Evolutionary conservation across 2,113 vertebrate species (phyloP).

Genomic region (Nothocercus nigrocapillus): DNA sequence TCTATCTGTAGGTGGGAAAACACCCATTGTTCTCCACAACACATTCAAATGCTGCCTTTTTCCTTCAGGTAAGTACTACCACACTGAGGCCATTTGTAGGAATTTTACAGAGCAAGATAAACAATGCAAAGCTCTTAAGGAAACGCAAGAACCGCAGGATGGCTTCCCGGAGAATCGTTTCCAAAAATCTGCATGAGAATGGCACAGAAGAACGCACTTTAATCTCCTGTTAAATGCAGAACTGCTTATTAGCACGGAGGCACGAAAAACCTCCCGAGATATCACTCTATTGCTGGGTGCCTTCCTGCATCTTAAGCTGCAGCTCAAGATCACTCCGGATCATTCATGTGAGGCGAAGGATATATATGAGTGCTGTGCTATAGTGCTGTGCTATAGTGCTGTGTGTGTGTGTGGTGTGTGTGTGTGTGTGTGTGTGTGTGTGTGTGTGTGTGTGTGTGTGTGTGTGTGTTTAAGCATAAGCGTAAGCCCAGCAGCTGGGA

Average conservation of each 20-base stretch:
- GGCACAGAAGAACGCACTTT: neutral
- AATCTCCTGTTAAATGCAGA: neutral
- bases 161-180: neutral
- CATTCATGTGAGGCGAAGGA: slow-evolving; percentile 76
- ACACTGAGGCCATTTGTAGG: slow-evolving; percentile 42
- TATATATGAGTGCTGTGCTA: slow-evolving; percentile 66
- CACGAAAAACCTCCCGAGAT: neutral
- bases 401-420: slow-evolving; percentile 1
- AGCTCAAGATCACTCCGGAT: slow-evolving; percentile 72
- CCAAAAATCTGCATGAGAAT: neutral
- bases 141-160: neutral
- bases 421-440: no score
- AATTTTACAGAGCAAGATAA: slow-evolving; percentile 3
- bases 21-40: neutral
- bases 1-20: neutral
- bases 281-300: slow-evolving; percentile 72
- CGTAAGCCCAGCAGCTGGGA: slow-evolving; percentile 77
- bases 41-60: neutral
- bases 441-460: no score
- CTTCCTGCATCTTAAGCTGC: slow-evolving; percentile 74
- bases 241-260: neutral
- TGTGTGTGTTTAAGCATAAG: no score
- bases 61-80: slow-evolving; percentile 43
- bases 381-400: slow-evolving; percentile 28
- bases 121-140: neutral